These are phyloP conservation scores for Xanthia icteritia DNA, from an alignment of 2,888 invertebrate species.

Conservation along the genomic window DNA sequence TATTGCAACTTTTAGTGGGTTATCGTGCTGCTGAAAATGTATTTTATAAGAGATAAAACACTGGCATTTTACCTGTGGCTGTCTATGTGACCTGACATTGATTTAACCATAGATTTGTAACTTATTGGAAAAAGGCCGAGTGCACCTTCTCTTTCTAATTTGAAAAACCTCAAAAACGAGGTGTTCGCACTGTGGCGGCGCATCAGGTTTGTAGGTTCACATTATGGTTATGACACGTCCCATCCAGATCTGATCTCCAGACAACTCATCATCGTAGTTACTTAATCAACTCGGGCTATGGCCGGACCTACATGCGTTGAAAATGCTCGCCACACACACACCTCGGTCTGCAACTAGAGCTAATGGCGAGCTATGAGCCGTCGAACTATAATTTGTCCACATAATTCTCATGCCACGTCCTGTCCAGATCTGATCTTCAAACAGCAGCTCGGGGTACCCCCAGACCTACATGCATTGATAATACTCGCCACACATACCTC, in stretches of 20 bases:
- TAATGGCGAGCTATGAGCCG: too few species aligned
- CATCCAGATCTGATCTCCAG: not conserved
- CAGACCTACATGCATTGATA: not conserved
- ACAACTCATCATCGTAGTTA: too few species aligned
- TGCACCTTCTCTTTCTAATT: not conserved
- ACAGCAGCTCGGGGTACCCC: too few species aligned
- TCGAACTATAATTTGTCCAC: too few species aligned
- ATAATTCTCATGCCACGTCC: not conserved
- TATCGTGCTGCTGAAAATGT: slow-evolving; percentile 27
- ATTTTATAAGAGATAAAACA: slow-evolving; percentile 11
- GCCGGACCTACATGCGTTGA: not conserved
- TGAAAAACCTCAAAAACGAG: not conserved
- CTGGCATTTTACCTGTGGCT: slow-evolving; percentile 22
- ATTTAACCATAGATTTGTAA: slow-evolving; percentile 24
- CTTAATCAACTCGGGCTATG: too few species aligned
- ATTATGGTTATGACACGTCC: not conserved
- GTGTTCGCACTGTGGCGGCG: not conserved
- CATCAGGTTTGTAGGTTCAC: not conserved
- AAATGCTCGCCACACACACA: not conserved
- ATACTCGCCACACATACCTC: not conserved
- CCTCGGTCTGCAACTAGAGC: too few species aligned
- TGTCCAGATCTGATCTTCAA: too few species aligned
- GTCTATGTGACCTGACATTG: slow-evolving; percentile 15
- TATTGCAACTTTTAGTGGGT: slow-evolving; percentile 23
- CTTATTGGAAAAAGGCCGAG: not conserved